Conservation (phyloP, 2,888 invertebrate species). For the Orthosia cruda region DNA sequence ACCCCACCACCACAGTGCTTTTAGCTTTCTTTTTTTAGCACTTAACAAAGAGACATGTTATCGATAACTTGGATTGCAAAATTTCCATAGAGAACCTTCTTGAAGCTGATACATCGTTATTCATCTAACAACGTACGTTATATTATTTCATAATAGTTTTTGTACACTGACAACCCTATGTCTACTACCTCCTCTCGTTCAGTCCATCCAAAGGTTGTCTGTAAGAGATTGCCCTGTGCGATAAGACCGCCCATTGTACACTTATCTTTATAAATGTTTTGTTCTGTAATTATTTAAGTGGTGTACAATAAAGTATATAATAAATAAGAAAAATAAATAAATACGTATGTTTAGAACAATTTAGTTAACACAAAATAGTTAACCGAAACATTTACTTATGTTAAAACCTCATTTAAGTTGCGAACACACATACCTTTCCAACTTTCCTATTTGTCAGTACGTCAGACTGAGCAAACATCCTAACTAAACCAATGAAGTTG, state of each 20-base stretch:
- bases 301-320: too few species aligned
- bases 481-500: conserved; percentile 36
- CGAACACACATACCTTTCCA: conserved; percentile 19
- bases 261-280: too few species aligned
- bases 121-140: background rate
- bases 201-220: too few species aligned
- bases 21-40: conserved; percentile 77
- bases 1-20: conserved; percentile 77
- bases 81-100: background rate
- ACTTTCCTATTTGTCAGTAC: conserved; percentile 42
- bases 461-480: conserved; percentile 42
- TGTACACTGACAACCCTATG: too few species aligned
- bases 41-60: conserved; percentile 61
- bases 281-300: too few species aligned
- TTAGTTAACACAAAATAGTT: background rate
- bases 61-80: conserved; percentile 42
- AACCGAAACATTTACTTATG: conserved; percentile 9
- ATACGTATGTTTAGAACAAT: conserved; percentile 9
- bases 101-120: background rate
- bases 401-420: conserved; percentile 36
- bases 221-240: too few species aligned
- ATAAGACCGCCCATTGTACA: too few species aligned
- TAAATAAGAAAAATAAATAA: too few species aligned
- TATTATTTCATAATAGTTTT: too few species aligned
- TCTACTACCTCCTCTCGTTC: too few species aligned